These are phyloP conservation scores for Axinella damicornis DNA, from an alignment of 37 sponge, comb jelly and placozoan species.

Conservation along the genomic window DNA sequence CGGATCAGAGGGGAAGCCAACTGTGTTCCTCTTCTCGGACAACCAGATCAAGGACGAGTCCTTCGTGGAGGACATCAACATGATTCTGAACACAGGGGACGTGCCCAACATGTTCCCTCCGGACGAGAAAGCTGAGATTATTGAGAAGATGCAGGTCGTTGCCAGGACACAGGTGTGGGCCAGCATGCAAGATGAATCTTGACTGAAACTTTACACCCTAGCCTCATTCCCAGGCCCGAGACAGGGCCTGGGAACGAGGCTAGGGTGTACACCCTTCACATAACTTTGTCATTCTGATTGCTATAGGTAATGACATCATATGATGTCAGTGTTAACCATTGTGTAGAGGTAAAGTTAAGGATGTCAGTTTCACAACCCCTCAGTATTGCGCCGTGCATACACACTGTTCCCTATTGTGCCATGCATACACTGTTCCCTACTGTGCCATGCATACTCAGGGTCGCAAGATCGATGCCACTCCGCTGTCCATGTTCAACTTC, in stretches of 20 bases:
- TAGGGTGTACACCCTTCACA: no score
- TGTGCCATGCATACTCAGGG: constrained; percentile 58
- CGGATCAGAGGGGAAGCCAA: constrained; percentile 89
- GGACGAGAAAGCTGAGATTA: constrained; percentile 96
- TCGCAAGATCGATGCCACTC: constrained; percentile 92
- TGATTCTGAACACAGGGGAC: constrained; percentile 98
- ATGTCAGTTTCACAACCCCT: no score
- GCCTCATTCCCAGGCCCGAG: no score
- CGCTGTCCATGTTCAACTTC: constrained; percentile 95
- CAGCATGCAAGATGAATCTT: no score
- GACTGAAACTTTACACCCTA: no score
- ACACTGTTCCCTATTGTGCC: neutral
- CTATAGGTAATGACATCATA: no score
- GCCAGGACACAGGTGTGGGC: constrained; percentile 76
- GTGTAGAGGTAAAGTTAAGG: no score
- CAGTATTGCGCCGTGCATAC: neutral
- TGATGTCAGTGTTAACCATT: no score
- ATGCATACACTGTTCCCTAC: neutral
- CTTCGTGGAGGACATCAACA: constrained; percentile 98
- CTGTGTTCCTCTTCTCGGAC: constrained; percentile 96
- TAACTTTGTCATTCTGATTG: no score
- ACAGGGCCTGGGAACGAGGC: no score
- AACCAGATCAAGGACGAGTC: constrained; percentile 98
- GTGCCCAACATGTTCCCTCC: constrained; percentile 96
- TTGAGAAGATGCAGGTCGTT: constrained; percentile 95